phyloP scores from a whole-genome alignment of 2,888 invertebrate species.

The Subacronicta megacephala region DNA sequence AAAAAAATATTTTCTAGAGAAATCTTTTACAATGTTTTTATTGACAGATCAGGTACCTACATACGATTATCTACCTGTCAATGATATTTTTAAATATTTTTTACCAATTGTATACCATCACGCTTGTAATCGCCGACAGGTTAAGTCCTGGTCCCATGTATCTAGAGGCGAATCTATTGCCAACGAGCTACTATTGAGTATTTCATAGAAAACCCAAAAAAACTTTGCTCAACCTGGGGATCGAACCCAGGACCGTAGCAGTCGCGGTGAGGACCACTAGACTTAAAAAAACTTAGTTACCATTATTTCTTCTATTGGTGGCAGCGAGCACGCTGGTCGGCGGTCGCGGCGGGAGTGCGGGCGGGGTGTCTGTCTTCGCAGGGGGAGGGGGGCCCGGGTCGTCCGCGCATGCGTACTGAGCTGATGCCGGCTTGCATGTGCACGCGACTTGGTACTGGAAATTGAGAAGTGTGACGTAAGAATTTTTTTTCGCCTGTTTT shows the following conservation, averaged over 20 bases:
- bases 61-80: too few species aligned
- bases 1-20: conserved; percentile 13
- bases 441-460: conserved; percentile 88
- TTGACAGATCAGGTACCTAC: conserved; percentile 23
- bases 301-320: conserved; percentile 79
- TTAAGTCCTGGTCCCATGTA: too few species aligned
- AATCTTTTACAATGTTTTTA: too few species aligned
- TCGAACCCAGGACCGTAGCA: too few species aligned
- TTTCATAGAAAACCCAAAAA: too few species aligned
- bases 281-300: conserved; percentile 70
- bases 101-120: too few species aligned
- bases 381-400: conserved; percentile 83
- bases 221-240: too few species aligned
- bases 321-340: conserved; percentile 79
- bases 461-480: not conserved
- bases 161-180: too few species aligned
- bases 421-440: conserved; percentile 83
- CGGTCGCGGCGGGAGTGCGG: conserved; percentile 87
- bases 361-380: conserved; percentile 85
- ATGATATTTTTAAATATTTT: too few species aligned
- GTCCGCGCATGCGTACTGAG: conserved; percentile 84
- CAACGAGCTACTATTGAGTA: too few species aligned
- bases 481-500: not conserved
- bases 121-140: too few species aligned
- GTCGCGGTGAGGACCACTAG: too few species aligned